Conservation (phyloP, 1,140 invertebrate genomes). For the Xylocopa sonorina region DNA sequence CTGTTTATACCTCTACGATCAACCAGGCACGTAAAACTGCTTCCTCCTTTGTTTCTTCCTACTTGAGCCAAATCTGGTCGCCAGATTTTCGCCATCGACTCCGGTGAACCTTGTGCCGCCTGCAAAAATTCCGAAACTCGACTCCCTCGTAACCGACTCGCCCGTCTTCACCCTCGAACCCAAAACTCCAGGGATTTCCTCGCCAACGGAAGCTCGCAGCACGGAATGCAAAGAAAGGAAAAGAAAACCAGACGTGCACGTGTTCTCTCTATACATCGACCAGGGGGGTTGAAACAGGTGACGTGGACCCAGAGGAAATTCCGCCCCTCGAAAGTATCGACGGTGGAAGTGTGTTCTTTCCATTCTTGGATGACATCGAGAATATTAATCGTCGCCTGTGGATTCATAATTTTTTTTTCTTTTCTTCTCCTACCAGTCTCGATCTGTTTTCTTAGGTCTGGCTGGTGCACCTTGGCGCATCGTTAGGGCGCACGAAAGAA, state of each 20-base stretch:
- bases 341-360: not conserved
- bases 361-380: no score
- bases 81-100: conserved; percentile 8
- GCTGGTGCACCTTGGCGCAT: not conserved
- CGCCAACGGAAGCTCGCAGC: not conserved
- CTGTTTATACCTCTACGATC: no score
- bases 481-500: conserved; percentile 5
- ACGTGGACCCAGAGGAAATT: not conserved
- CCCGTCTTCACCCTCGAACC: not conserved
- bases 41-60: no score
- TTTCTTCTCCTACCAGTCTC: not conserved
- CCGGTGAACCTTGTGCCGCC: no score
- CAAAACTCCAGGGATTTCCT: not conserved
- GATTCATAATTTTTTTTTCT: conserved; percentile 18
- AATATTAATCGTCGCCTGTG: conserved; percentile 17
- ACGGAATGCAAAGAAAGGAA: not conserved
- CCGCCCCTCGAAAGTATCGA: not conserved
- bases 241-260: not conserved
- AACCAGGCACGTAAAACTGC: no score
- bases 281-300: conserved; percentile 14
- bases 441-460: conserved; percentile 15
- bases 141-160: no score
- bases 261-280: not conserved
- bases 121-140: conserved; percentile 8
- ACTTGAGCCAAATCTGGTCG: conserved; percentile 42